phyloP scores from a whole-genome alignment of 2,888 invertebrate species.

The Cerastis leucographa region DNA sequence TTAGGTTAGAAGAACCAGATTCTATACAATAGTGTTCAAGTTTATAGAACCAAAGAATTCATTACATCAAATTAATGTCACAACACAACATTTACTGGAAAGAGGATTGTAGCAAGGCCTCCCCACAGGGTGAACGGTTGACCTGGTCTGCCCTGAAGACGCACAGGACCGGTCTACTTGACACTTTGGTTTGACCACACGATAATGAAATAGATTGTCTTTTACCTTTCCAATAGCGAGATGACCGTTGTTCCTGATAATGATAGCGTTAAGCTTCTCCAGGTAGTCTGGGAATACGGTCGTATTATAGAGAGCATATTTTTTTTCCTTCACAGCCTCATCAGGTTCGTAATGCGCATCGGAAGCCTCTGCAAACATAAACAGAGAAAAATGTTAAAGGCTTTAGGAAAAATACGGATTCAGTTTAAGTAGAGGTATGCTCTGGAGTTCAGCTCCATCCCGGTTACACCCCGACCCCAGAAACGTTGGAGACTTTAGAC shows the following conservation, averaged over 20 bases:
- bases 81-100: too few species aligned
- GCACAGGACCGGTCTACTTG: background rate
- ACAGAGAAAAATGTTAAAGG: background rate
- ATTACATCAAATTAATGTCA: too few species aligned
- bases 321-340: slow-evolving; percentile 61
- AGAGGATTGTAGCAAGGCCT: background rate
- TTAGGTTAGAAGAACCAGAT: too few species aligned
- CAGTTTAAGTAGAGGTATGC: background rate
- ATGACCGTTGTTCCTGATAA: slow-evolving; percentile 71
- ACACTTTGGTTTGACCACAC: background rate
- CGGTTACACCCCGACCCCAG: background rate
- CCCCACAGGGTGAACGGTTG: background rate
- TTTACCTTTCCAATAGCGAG: slow-evolving; percentile 70
- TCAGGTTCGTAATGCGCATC: slow-evolving; percentile 62
- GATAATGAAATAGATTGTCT: background rate
- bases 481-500: too few species aligned
- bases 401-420: background rate
- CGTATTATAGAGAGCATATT: slow-evolving; percentile 61
- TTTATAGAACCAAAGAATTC: too few species aligned
- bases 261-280: slow-evolving; percentile 66
- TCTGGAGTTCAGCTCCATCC: background rate
- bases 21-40: too few species aligned
- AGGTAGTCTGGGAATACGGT: slow-evolving; percentile 67
- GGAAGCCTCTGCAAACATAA: slow-evolving; percentile 59
- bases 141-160: background rate